These are phyloP conservation scores for Drosophila hamatofila DNA, from an alignment of 2,888 invertebrate genomes.

Conservation along the genomic window DNA sequence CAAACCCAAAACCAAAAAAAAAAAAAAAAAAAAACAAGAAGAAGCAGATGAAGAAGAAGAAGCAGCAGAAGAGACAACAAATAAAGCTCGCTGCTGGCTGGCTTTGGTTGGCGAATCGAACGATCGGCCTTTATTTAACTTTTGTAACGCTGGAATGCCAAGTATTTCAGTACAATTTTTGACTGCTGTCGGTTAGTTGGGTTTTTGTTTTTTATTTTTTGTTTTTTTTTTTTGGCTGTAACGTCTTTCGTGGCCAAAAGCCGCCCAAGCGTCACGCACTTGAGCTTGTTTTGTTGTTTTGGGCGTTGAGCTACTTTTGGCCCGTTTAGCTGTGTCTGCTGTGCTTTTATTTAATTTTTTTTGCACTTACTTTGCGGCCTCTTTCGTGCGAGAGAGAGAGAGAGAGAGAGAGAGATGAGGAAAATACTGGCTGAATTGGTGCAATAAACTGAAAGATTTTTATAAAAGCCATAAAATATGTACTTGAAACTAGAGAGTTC, in stretches of 20 bases:
- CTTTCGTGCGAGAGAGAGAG: conserved; percentile 55
- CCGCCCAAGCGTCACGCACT: conserved; percentile 58
- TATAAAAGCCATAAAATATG: neutral
- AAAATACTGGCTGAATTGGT: conserved; percentile 14
- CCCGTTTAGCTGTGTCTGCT: conserved; percentile 57
- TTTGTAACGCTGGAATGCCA: conserved; percentile 63
- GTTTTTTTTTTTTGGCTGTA: conserved; percentile 21
- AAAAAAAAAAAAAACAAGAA: conserved; percentile 6
- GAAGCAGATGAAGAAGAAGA: neutral
- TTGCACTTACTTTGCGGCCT: conserved; percentile 53
- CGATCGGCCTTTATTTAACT: conserved; percentile 67
- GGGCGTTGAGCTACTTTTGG: conserved; percentile 59
- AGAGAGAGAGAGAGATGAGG: conserved; percentile 49
- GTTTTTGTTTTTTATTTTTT: neutral
- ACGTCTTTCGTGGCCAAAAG: conserved; percentile 46
- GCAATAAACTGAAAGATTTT: conserved; percentile 10
- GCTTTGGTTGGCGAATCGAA: conserved; percentile 31
- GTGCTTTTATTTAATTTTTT: conserved; percentile 36
- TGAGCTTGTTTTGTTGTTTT: conserved; percentile 43
- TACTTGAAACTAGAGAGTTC: neutral
- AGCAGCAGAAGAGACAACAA: conserved; percentile 1
- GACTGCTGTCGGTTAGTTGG: conserved; percentile 6
- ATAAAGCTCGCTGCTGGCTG: conserved; percentile 25
- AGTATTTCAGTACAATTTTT: conserved; percentile 54
- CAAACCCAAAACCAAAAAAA: conserved; percentile 26